Percentiles rank a stretch among this genome's conserved stretches.
phyloP scores from a whole-genome alignment of 2,888 invertebrate genomes.

The Labia minor region DNA sequence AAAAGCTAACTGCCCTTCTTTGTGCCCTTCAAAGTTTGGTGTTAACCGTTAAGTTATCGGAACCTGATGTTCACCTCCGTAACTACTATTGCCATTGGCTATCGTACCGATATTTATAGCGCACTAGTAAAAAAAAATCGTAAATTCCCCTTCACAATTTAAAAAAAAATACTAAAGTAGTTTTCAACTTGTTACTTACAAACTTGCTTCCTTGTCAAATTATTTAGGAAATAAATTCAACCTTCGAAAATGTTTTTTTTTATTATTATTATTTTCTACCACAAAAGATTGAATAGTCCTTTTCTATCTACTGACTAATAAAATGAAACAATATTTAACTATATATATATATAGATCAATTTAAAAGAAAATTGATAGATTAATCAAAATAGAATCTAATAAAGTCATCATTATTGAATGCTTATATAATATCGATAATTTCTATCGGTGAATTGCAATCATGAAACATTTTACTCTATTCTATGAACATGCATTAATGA shows the following conservation, averaged over 20 bases:
- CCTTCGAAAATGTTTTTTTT: no score
- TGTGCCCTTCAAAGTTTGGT: not conserved
- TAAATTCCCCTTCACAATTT: not conserved
- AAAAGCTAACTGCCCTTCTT: conserved; percentile 5
- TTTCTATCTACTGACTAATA: no score
- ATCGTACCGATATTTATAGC: not conserved
- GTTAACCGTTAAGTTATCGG: conserved; percentile 8
- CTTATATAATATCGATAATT: not conserved
- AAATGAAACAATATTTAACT: no score
- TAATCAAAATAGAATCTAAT: no score
- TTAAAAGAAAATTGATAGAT: no score
- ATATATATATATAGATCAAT: no score
- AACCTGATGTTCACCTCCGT: conserved; percentile 1
- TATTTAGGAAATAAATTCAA: no score
- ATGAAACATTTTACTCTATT: not conserved
- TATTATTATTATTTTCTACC: no score
- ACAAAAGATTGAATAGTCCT: no score
- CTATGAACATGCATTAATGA: not conserved
- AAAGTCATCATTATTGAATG: no score
- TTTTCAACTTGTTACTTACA: no score
- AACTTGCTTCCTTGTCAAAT: no score
- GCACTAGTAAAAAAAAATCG: not conserved
- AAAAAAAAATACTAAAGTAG: not conserved
- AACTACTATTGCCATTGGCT: not conserved
- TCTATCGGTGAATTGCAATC: not conserved